phyloP scores from a whole-genome alignment of 2,113 vertebrate species.

The Neomonachus schauinslandi region DNA sequence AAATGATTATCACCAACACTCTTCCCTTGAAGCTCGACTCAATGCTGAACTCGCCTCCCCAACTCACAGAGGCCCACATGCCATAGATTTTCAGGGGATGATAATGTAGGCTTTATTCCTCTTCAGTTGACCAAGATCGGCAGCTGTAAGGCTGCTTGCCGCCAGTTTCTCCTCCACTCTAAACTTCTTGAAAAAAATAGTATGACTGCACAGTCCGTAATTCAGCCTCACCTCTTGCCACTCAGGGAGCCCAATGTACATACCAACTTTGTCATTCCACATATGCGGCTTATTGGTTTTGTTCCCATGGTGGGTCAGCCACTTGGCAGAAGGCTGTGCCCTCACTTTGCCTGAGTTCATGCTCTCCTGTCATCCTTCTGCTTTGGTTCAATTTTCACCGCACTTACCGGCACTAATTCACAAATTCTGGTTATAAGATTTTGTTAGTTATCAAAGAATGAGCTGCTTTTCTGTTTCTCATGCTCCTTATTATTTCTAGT shows the following conservation, averaged over 20 bases:
- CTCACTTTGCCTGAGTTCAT: neutral
- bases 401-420: neutral
- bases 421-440: neutral
- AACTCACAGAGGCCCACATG: neutral
- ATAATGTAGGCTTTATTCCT: neutral
- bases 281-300: neutral
- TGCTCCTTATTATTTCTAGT: constrained; percentile 2
- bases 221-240: neutral
- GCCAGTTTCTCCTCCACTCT: neutral
- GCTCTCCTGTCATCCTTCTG: neutral
- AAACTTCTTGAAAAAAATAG: neutral
- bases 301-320: neutral
- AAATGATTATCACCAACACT: neutral
- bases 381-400: neutral
- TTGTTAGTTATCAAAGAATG: neutral
- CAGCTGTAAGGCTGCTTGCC: neutral
- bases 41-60: neutral
- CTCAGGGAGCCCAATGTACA: neutral
- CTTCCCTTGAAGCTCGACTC: neutral
- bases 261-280: neutral
- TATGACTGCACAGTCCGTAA: neutral
- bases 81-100: neutral
- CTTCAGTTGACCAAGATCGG: neutral
- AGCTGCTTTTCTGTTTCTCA: constrained; percentile 27
- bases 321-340: neutral